These are phyloP conservation scores for Temnothorax longispinosus DNA, from an alignment of 1,140 invertebrate genomes.

Conservation along the genomic window DNA sequence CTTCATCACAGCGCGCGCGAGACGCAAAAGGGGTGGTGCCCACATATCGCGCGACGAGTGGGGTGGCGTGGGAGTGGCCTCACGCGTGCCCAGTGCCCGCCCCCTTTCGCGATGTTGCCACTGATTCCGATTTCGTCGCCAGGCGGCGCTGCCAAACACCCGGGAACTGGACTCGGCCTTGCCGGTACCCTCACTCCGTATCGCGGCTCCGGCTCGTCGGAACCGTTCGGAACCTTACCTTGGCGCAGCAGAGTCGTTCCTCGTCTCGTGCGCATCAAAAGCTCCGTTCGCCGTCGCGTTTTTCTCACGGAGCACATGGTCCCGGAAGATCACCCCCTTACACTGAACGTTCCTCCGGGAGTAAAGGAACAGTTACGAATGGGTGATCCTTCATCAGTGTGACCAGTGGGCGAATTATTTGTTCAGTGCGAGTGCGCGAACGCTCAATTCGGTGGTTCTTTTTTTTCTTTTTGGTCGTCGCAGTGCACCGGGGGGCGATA, in stretches of 20 bases:
- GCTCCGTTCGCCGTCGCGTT: conserved; percentile 28
- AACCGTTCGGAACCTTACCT: conserved; percentile 66
- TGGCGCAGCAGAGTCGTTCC: conserved; percentile 65
- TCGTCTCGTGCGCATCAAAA: conserved; percentile 32
- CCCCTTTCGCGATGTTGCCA: conserved; percentile 72
- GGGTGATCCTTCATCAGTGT: conserved; percentile 5
- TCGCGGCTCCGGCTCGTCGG: conserved; percentile 75
- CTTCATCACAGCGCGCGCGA: conserved; percentile 13
- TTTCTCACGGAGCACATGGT: conserved; percentile 38
- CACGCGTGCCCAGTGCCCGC: conserved; percentile 59
- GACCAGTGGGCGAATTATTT: conserved; percentile 34
- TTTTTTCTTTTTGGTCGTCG: neutral
- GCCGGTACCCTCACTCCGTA: conserved; percentile 82
- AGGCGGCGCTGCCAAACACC: conserved; percentile 73
- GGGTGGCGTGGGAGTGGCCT: conserved; percentile 64
- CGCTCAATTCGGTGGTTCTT: neutral
- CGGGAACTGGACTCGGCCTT: conserved; percentile 64
- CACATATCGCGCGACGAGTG: neutral
- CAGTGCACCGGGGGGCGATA: conserved; percentile 51
- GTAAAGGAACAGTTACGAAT: conserved; percentile 36
- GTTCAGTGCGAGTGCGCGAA: conserved; percentile 63
- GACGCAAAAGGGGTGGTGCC: conserved; percentile 14
- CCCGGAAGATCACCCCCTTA: conserved; percentile 28
- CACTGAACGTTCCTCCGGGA: conserved; percentile 34
- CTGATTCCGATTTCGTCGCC: conserved; percentile 64